Evolutionary conservation across 1,140 invertebrate species (phyloP), one percentile per base, ranked within the genome.

Genomic region (Drosophila punjabiensis): DNA sequence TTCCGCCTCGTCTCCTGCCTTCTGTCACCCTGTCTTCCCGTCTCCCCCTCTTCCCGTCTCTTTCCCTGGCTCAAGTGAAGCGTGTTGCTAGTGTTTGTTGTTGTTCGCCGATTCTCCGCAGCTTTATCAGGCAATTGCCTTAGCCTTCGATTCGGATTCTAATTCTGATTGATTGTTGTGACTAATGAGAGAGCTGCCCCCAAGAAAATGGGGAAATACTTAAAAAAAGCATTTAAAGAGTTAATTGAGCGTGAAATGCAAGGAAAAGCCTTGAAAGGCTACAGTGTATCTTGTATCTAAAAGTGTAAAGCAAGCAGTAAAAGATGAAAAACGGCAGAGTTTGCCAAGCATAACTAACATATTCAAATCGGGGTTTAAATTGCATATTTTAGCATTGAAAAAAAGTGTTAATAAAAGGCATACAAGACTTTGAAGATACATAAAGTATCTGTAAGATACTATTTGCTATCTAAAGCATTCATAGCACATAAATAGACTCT

Each of bases 91-190:
- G 53, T 61, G 53, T 58, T 79, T 65, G 61, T 67, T 59, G 28
- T 24, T 52, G 16, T 62, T 47, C 11, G 24, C n/a, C n/a, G 68
- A 56, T 50, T 41, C 62, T 45, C 18, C 24, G 64, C 14, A 20
- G 63, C 52, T 78, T 81, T 89, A 88, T 88, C 85, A 89, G 73
- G 41, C 37, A 71, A 74, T 65, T 63, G 43, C 9, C 50, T 30
- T 39, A 28, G 62, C 41, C 81, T 68, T 83, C 63, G 67, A 63
- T 67, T 63, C 58, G 28, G 43, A 60, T 79, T 76, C 52, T 52
- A 62, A 70, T 70, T 81, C 78, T 84, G 69, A 89, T 81, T 76
- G 82, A 89, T 90, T 67, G 68, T 69, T 62, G 74, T 90, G 86
- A 89, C 81, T 79, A 79, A 89, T 65, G 37, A 43, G 67, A 10